These are phyloP conservation scores for Ditylenchus dipsaci DNA, from an alignment of 1,140 invertebrate genomes.

Conservation along the genomic window DNA sequence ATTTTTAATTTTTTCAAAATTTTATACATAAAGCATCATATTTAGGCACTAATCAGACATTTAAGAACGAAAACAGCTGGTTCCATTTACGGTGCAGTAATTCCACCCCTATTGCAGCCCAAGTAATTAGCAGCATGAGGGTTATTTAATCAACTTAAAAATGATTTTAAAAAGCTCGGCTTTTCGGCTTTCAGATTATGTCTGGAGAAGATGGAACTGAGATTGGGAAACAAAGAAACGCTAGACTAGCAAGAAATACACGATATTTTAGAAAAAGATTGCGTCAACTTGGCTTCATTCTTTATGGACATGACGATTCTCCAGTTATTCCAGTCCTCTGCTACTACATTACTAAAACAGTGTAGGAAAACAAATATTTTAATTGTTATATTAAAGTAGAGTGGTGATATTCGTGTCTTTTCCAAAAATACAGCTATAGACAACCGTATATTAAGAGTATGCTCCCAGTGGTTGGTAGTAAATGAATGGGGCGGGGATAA, in stretches of 20 bases:
- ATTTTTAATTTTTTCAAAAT: too few relatives aligned
- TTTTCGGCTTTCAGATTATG: conserved; percentile 43
- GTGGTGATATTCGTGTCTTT: too few relatives aligned
- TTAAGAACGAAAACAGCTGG: conserved; percentile 59
- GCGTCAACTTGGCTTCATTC: conserved; percentile 74
- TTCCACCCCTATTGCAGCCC: conserved; percentile 61
- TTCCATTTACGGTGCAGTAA: conserved; percentile 59
- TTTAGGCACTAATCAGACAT: conserved; percentile 57
- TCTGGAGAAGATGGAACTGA: conserved; percentile 58
- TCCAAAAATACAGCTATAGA: too few relatives aligned
- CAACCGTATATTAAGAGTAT: too few relatives aligned
- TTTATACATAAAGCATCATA: conserved; percentile 41
- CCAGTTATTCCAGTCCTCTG: conserved; percentile 90
- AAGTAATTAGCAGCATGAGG: conserved; percentile 59
- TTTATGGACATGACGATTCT: conserved; percentile 88
- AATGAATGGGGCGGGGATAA: too few relatives aligned
- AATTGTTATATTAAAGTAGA: too few relatives aligned
- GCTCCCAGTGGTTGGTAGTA: too few relatives aligned
- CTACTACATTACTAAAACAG: conserved; percentile 84
- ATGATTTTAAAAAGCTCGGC: too few relatives aligned
- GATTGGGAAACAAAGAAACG: conserved; percentile 52
- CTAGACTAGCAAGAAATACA: conserved; percentile 36
- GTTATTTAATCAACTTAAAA: too few relatives aligned
- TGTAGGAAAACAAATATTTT: too few relatives aligned
- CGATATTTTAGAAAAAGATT: conserved; percentile 37